A percentile compares a stretch with the other conserved stretches of the same genome.
These are phyloP conservation scores for Cebus imitator DNA, from an alignment of 2,113 vertebrate genomes.

Conservation along the genomic window DNA sequence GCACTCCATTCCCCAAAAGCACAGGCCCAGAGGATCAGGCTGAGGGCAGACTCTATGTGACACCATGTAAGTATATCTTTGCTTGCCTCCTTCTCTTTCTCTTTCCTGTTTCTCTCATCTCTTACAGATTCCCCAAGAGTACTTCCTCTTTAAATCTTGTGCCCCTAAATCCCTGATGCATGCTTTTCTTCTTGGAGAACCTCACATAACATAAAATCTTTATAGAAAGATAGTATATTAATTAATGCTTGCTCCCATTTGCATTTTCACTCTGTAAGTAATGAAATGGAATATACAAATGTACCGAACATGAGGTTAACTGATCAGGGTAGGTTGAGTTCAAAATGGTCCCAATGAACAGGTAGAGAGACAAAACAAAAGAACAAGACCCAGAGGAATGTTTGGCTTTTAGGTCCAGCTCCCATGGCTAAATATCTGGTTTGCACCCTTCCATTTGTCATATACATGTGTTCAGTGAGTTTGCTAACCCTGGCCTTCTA, in stretches of 20 bases:
- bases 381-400: background rate
- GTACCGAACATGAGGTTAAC: background rate
- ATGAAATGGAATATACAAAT: background rate
- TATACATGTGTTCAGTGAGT: background rate
- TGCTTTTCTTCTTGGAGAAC: background rate
- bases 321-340: background rate
- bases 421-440: background rate
- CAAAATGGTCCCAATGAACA: background rate
- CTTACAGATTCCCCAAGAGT: background rate
- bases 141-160: background rate
- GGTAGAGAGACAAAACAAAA: background rate
- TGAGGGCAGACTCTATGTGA: background rate
- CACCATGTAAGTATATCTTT: background rate
- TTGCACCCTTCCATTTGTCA: background rate
- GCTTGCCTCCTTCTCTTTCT: background rate
- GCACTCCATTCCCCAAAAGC: background rate
- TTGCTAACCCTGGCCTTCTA: background rate
- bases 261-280: background rate
- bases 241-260: background rate
- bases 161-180: background rate
- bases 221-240: background rate
- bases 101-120: background rate
- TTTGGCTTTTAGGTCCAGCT: background rate
- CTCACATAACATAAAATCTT: background rate
- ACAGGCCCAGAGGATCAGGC: fast-evolving